Base-by-base conservation (phyloP, 2,113 vertebrate species). In the Litocranius walleri region DNA sequence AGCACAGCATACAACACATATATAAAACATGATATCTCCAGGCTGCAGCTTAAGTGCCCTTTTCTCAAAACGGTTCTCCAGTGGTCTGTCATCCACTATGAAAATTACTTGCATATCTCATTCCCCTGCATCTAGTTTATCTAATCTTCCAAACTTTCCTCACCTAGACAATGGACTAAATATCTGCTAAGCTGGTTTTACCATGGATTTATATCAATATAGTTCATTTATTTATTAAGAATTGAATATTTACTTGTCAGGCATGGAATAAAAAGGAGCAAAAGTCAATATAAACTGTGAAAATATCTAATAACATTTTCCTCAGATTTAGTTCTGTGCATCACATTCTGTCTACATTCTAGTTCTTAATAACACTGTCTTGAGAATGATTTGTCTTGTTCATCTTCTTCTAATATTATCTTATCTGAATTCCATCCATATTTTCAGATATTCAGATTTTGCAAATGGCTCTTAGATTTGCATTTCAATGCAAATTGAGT, bases 391-490 rank as follows among this genome's bases (percentile, higher is more conserved):
- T 23, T 59, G 29, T 25, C 25, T n/a, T 61, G 6, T 85, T 48
- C 5, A 33, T 23, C 5, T 5, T 91, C 1, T 78, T 91, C 4
- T 57, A 88, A 52, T 88, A 87, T 83, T 78, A 89, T 59, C 13
- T 92, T 92, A 59, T 77, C 88, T 88, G 25, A 80, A 77, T 89
- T 82, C 54, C 4, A 59, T 88, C 83, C 2, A 14, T 77, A 77
- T 77, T 71, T 91, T 33, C 25, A 95, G 36, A 52, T 54, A 91
- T 36, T 64, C 23, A 52, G 17, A 90, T 67, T 92, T 88, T 40
- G 21, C 11, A 90, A 90, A 95, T 59, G 3, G 27, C 19, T 90
- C 50, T 56, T 11, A 81, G 77, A 11, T 62, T 62, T 71, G 16
- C 2, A 83, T 17, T 43, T 94, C 33, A 67, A 27, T 56, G 9